Evolutionary conservation across 2,113 vertebrate species (phyloP), one percentile per base, ranked within the genome.

Genomic region (Arothron firmamentum): DNA sequence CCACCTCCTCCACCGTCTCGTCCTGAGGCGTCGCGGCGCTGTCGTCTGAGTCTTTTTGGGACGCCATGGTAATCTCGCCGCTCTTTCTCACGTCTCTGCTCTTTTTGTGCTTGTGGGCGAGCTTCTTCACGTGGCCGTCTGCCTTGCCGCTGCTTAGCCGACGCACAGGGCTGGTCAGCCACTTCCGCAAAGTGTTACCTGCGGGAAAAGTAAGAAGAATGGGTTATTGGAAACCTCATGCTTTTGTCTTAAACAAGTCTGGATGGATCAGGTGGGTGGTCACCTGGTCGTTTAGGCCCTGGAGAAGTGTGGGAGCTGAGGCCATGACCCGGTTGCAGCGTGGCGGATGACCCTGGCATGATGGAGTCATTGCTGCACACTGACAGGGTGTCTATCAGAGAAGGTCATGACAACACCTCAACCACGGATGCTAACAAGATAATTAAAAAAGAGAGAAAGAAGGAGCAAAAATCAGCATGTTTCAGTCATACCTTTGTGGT

Each of bases 281-380:
- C 65, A 79, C 97, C 97, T 0, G 97, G 96, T n/a, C 96, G 89
- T 67, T 99, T 99, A 61, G 97, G 96, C 2, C 97, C 97, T 0
- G 97, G 96, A 0, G 97, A 99, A 67, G 94, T 94, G 80, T 99
- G 97, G 1, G 94, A 93, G 42, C 94, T 91, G 0, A 95, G 92
- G 85, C 93, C 93, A 57, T 99, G 97, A 8, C 90, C 89, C 0
- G 95, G 94, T 70, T 98, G 96, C 3, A 98, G 93, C 0, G 96
- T 97, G 0, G 94, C 92, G 2, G 95, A 94, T 0, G 96, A 97
- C n/a, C 89, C 90, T 3, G 96, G 95, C 56, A 95, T 92, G 66
- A 97, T 97, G 87, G 95, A 94, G 20, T 99, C 97, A 0, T 96
- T 98, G 70, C 96, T 98, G 90, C 96, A 98, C 52, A 98, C 96